Conservation (phyloP, 92 coral and sea anemone species). For the Zoanthus sociatus region DNA sequence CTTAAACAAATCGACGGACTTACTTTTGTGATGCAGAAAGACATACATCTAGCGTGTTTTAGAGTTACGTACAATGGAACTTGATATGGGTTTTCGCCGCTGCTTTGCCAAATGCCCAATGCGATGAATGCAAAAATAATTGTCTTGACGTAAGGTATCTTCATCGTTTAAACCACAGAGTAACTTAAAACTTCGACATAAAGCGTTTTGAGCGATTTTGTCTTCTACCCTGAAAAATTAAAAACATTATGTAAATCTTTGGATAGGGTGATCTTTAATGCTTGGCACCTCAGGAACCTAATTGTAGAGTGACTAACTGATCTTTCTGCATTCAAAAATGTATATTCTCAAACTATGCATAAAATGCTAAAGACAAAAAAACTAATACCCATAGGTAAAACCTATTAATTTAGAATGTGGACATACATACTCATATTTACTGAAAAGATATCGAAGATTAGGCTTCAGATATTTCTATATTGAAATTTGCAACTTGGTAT, state of each 20-base stretch:
- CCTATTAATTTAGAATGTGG: too few species aligned
- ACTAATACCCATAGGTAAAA: background rate
- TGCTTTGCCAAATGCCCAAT: background rate
- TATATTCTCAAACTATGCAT: background rate
- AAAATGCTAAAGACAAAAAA: too few species aligned
- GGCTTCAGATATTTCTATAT: too few species aligned
- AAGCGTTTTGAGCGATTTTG: background rate
- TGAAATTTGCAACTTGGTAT: too few species aligned
- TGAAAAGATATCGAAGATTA: too few species aligned
- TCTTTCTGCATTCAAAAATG: too few species aligned
- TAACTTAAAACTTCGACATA: background rate
- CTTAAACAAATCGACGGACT: background rate
- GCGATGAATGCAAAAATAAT: background rate
- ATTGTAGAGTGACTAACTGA: background rate
- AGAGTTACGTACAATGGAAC: slow-evolving; percentile 16
- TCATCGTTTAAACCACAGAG: background rate
- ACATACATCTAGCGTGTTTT: slow-evolving; percentile 22
- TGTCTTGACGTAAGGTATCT: background rate
- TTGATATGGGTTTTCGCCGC: slow-evolving; percentile 1
- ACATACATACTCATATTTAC: too few species aligned
- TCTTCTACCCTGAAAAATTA: slow-evolving; percentile 11
- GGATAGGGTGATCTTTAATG: background rate
- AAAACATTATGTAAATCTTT: slow-evolving; percentile 34
- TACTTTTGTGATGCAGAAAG: slow-evolving; percentile 29
- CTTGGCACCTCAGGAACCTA: slow-evolving; percentile 6